Evolutionary conservation across 2,113 vertebrate genomes (phyloP), one percentile per base, ranked within the genome.

Genomic region (Pteruthius melanotis): DNA sequence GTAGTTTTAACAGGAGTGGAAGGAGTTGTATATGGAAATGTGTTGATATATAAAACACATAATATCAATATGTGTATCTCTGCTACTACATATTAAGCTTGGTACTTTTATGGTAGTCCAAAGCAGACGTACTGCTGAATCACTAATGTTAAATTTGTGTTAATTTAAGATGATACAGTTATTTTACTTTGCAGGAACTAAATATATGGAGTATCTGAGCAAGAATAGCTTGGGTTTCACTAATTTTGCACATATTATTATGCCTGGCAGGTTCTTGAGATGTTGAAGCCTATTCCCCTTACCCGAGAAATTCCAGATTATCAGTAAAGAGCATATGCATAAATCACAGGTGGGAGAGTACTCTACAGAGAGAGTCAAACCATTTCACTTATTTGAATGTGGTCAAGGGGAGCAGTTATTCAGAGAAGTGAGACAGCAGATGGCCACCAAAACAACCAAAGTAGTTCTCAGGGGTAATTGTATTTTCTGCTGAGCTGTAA

Each of bases 401-500:
- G 77, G 88, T 92, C 22, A 84, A 86, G 71, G 30, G 49, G 71
- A 86, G 60, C 47, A 74, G 63, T n/a, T 90, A 42, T 66, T 93
- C 69, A 72, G 77, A 91, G 87, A 96, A 95, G 80, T 56, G 83
- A 94, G 93, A 96, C 9, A 92, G 60, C 95, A 96, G 92, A 93
- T 92, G 95, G 88, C 65, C 69, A 92, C 83, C 88, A 94, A 94
- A 97, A 93, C 85, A 95, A 92, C 89, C 60, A 78, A 31, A 82
- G 80, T 68, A 82, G 92, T 79, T 96, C 95, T 94, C 90, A 90
- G 72, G 93, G 72, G 93, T 84, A 87, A 87, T 24, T 1, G 12
- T 57, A 90, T 94, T 94, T 96, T 97, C 86, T 94, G 94, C 83
- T 96, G 79, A 90, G 79, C 56, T 93, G 76, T 94, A 94, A 96